Percentiles rank a stretch among this genome's conserved stretches.
Evolutionary conservation across 1,140 invertebrate species (phyloP).

Genomic region (Bombus difficillimus): DNA sequence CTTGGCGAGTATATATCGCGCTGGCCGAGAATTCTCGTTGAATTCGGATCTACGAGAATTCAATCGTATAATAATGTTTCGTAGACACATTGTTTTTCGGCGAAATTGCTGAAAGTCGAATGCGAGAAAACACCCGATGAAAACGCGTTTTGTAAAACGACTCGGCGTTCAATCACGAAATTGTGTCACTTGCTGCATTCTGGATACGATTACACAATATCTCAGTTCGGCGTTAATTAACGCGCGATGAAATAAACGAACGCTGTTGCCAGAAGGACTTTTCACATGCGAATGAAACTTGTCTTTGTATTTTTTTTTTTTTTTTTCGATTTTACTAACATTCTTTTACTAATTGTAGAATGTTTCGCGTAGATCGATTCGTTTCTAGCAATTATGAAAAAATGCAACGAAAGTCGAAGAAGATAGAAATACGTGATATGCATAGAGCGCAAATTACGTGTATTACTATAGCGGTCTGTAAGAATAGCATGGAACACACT

Average conservation of each 20-base stretch:
- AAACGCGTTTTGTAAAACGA: not conserved
- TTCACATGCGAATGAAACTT: not conserved
- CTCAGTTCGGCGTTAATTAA: conserved; percentile 4
- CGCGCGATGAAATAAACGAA: not conserved
- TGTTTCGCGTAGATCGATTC: not conserved
- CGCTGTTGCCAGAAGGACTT: too few relatives aligned
- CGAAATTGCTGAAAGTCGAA: not conserved
- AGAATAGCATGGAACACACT: too few relatives aligned
- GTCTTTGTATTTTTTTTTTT: not conserved
- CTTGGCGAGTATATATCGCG: too few relatives aligned
- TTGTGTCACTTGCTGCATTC: not conserved
- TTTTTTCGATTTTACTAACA: not conserved
- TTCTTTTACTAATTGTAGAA: not conserved
- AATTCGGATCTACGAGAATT: not conserved
- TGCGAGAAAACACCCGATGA: not conserved
- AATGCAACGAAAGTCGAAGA: not conserved
- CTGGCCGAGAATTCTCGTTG: too few relatives aligned
- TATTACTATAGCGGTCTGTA: too few relatives aligned
- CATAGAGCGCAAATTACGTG: not conserved
- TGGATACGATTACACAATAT: not conserved
- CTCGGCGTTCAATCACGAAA: conserved; percentile 19
- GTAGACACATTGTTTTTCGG: not conserved
- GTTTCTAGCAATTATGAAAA: not conserved
- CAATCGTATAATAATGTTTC: conserved; percentile 1
- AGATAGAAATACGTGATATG: rapidly evolving